phyloP scores from a whole-genome alignment of 1,140 invertebrate species.

The Magallana gigas region DNA sequence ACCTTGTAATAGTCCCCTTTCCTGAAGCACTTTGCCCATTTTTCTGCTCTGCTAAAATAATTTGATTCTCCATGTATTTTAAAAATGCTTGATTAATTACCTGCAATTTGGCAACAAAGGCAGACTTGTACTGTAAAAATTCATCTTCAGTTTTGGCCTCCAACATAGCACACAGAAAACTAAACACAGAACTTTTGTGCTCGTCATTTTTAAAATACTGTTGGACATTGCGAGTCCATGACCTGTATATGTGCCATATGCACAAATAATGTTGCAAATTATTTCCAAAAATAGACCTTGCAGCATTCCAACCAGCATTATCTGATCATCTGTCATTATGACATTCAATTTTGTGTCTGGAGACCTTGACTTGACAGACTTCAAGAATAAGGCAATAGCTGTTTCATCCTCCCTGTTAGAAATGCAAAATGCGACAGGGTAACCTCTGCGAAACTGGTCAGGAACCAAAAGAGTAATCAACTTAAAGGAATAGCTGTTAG shows the following conservation, averaged over 20 bases:
- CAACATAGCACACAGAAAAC: slow-evolving; percentile 42
- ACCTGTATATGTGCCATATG: slow-evolving; percentile 45
- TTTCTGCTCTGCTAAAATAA: slow-evolving; percentile 39
- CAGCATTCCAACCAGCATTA: slow-evolving; percentile 41
- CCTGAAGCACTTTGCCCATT: slow-evolving; percentile 39
- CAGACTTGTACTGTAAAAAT: not conserved
- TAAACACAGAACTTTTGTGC: slow-evolving; percentile 22
- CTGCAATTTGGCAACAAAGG: slow-evolving; percentile 8
- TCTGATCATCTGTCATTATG: slow-evolving; percentile 49
- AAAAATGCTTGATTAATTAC: slow-evolving; percentile 23
- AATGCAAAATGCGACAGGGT: slow-evolving; percentile 48
- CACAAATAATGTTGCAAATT: slow-evolving; percentile 43
- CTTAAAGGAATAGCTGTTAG: slow-evolving; percentile 43
- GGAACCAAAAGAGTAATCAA: slow-evolving; percentile 32
- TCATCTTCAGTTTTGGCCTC: slow-evolving; percentile 35
- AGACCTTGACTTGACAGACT: slow-evolving; percentile 36
- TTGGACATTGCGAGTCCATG: slow-evolving; percentile 34
- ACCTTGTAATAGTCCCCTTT: slow-evolving; percentile 15
- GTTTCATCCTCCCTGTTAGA: slow-evolving; percentile 42
- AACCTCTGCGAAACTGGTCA: slow-evolving; percentile 46
- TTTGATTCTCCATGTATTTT: slow-evolving; percentile 34
- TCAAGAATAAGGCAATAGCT: slow-evolving; percentile 15
- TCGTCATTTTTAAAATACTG: slow-evolving; percentile 30
- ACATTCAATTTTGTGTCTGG: slow-evolving; percentile 40
- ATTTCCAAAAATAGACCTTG: slow-evolving; percentile 13